phyloP scores from a whole-genome alignment of 2,113 vertebrate species.

The Crocuta crocuta region DNA sequence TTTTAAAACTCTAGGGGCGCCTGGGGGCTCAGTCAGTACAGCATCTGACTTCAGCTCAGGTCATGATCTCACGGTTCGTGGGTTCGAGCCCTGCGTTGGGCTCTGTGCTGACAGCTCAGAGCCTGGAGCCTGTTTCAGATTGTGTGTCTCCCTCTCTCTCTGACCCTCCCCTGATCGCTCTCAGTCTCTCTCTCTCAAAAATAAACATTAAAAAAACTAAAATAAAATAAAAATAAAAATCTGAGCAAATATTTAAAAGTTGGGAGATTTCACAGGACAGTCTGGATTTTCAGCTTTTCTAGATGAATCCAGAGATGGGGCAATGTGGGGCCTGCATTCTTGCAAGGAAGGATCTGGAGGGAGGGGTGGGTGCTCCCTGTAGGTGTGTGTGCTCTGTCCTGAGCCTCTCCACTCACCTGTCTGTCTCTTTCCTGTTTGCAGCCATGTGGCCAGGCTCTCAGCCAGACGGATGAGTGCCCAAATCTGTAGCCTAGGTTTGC shows the following conservation, averaged over 20 bases:
- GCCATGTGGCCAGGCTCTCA: too few relatives aligned
- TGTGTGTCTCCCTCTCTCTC: too few relatives aligned
- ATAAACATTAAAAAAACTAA: too few relatives aligned
- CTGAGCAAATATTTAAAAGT: background rate
- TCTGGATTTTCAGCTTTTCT: background rate
- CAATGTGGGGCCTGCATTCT: background rate
- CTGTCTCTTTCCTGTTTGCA: rapidly evolving
- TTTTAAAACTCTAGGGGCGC: background rate
- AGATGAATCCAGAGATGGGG: background rate
- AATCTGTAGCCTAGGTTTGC: background rate
- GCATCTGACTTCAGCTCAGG: too few relatives aligned
- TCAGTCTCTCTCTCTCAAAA: too few relatives aligned
- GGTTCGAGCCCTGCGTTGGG: rapidly evolving
- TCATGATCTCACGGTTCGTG: too few relatives aligned
- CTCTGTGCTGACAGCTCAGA: too few relatives aligned
- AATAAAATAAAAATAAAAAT: background rate
- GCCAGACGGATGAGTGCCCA: too few relatives aligned
- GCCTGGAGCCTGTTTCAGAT: too few relatives aligned
- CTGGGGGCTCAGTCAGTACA: too few relatives aligned
- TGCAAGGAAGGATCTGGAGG: background rate
- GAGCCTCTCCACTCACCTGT: too few relatives aligned
- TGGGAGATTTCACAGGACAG: background rate
- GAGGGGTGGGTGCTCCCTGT: rapidly evolving
- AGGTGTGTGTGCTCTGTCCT: rapidly evolving
- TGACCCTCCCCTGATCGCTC: too few relatives aligned